Base-by-base conservation (phyloP, 2,888 invertebrate species). In the Sphaerophoria rueppellii region DNA sequence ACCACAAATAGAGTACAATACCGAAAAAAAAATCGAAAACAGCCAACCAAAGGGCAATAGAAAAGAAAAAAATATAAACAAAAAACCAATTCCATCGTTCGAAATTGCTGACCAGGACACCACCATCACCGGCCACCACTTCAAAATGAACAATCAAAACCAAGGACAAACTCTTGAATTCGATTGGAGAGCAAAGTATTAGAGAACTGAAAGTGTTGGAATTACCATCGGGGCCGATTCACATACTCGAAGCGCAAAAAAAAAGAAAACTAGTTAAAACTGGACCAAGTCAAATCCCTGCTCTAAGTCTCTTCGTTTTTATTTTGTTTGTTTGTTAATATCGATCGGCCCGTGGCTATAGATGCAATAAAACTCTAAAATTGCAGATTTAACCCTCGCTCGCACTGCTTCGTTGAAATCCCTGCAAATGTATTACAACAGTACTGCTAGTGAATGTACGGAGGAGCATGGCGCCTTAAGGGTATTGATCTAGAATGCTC, bases 291-390 rank as follows among this genome's bases (percentile, higher is more conserved):
- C 32, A 40, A 54, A 67, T 52, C 54, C n/a, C 40, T 12, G 40
- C 11, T 24, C 54, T 67, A 7, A 6, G 40, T 40, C 16, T 46
- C 46, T 24, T 50, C 14, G 11, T 34, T 34, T 46, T 35, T 6
- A n/a, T 52, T 4, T 14, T 14, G 9, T 2, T 14, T 6, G 9
- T 52, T 54, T 50, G 4, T 63, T 61, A 11, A 9, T 34, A 52
- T 54, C 32, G 37, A 54, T 67, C 40, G 40, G 67, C 67, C 67
- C 67, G 52, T 54, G 67, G 67, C 67, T 67, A 57, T 54, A 50
- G 65, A 65, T 54, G 67, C 67, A 67, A 67, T 67, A 67, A 67
- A 67, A 67, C 67, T 37, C 35, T 67, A 54, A 54, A 67, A 54
- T 67, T 67, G 40, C 40, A 67, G 67, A 67, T 67, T 67, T 67